Evolutionary conservation across 1,140 invertebrate species (phyloP), one percentile per base, ranked within the genome.

Genomic region (Ceratosolen solmsi): DNA sequence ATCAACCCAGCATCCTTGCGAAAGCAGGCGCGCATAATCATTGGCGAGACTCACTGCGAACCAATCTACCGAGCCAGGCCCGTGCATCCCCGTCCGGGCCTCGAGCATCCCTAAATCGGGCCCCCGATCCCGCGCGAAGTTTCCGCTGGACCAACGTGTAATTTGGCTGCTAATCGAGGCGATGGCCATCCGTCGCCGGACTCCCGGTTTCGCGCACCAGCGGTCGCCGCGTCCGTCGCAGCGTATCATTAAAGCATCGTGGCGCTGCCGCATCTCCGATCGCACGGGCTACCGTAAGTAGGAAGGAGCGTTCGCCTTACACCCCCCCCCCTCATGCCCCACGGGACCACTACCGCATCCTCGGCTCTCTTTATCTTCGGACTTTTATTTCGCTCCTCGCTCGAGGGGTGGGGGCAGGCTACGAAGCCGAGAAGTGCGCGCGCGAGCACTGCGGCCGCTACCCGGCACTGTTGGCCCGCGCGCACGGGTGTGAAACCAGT

Each of bases 251-350:
- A 85, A 82, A 79, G 74, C 73, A 27, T 25, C 7, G 25, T 41
- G 70, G 27, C 54, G 54, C 82, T 84, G 82, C 76, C n/a, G n/a
- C n/a, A n/a, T n/a, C n/a, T n/a, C n/a, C n/a, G n/a, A 86, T 83
- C 82, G 51, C 77, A 80, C 85, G 65, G 80, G 84, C 87, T 87
- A 87, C 87, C 80, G 85, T 84, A 82, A 81, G 70, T 63, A 70
- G 82, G 71, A 60, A 49, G 46, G 41, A 70, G 30, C n/a, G n/a
- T n/a, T n/a, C n/a, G n/a, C n/a, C n/a, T n/a, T n/a, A n/a, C n/a
- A n/a, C n/a, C n/a, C n/a, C n/a, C n/a, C n/a, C n/a, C 8, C 27
- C 41, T 46, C 46, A 1, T 70, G 20, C 20, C 20, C 2, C 51
- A n/a, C n/a, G n/a, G 41, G 13, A 13, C 13, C 20, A 3, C 74